These are phyloP conservation scores for Caradrina clavipalpis DNA, from an alignment of 2,888 invertebrate genomes.

Conservation along the genomic window DNA sequence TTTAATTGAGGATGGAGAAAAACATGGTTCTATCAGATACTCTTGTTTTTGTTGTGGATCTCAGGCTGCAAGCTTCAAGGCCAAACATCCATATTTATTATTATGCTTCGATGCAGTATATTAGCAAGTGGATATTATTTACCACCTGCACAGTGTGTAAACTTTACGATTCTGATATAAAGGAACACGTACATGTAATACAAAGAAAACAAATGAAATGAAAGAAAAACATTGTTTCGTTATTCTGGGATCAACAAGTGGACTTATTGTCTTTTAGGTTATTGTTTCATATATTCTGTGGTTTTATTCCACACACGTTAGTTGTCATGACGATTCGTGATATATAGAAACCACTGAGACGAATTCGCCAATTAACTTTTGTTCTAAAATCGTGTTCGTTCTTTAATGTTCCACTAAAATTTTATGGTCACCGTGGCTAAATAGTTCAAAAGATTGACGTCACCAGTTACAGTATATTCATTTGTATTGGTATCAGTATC, in stretches of 20 bases:
- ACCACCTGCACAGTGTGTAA: slow-evolving; percentile 38
- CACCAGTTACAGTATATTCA: slow-evolving; percentile 50
- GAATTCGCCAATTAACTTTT: slow-evolving; percentile 61
- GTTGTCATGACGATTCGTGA: slow-evolving; percentile 40
- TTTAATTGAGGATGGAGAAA: slow-evolving; percentile 23
- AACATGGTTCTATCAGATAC: slow-evolving; percentile 38
- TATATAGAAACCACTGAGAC: slow-evolving; percentile 54
- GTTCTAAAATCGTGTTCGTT: slow-evolving; percentile 50
- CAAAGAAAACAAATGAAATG: slow-evolving; percentile 23
- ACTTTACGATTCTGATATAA: slow-evolving; percentile 41
- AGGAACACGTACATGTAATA: background rate
- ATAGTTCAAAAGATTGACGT: slow-evolving; percentile 71
- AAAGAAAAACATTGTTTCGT: slow-evolving; percentile 13
- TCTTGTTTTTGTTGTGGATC: slow-evolving; percentile 44
- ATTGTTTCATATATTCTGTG: slow-evolving; percentile 29
- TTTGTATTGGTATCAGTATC: slow-evolving; percentile 44
- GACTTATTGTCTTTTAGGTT: slow-evolving; percentile 8
- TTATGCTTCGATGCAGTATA: slow-evolving; percentile 25
- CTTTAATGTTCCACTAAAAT: slow-evolving; percentile 42
- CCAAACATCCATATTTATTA: slow-evolving; percentile 38
- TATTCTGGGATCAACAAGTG: slow-evolving; percentile 16
- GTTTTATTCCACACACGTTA: slow-evolving; percentile 33
- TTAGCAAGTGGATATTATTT: slow-evolving; percentile 50
- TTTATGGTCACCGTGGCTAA: slow-evolving; percentile 68
- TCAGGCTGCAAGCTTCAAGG: slow-evolving; percentile 22